Percentiles rank a stretch among this genome's conserved stretches.
Conservation (phyloP, 2,888 invertebrate species). For the Xylophagus ater region DNA sequence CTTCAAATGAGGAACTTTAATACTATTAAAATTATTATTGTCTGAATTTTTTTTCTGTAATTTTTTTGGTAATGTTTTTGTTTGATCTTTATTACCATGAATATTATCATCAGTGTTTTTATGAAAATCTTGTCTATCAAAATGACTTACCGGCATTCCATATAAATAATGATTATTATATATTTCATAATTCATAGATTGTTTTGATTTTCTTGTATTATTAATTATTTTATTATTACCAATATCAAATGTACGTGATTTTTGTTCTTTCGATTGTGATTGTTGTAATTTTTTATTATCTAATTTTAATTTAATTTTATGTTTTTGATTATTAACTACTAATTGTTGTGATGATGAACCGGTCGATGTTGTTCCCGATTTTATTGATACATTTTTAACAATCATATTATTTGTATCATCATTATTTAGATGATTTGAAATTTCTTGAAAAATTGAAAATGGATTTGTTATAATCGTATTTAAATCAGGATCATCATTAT, state of each 20-base stretch:
- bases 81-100: conserved; percentile 13
- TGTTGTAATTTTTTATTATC: no score
- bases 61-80: conserved; percentile 4
- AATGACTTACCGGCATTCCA: conserved; percentile 29
- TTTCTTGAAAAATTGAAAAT: conserved; percentile 34
- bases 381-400: no score
- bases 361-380: no score
- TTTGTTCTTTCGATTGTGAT: no score
- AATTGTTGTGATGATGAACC: no score
- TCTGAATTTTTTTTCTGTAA: conserved; percentile 5
- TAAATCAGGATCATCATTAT: conserved; percentile 11
- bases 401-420: no score
- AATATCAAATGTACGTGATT: no score
- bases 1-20: conserved; percentile 26
- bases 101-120: conserved; percentile 15
- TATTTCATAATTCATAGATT: no score
- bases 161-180: conserved; percentile 26
- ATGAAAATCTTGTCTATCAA: conserved; percentile 32
- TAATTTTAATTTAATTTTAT: no score
- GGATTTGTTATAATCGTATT: conserved; percentile 37
- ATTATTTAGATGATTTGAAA: no score
- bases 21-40: conserved; percentile 1
- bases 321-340: no score
- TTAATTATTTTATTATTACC: no score
- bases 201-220: conserved; percentile 1